Conservation (phyloP, 2,113 vertebrate species). For the Hydropotes inermis region DNA sequence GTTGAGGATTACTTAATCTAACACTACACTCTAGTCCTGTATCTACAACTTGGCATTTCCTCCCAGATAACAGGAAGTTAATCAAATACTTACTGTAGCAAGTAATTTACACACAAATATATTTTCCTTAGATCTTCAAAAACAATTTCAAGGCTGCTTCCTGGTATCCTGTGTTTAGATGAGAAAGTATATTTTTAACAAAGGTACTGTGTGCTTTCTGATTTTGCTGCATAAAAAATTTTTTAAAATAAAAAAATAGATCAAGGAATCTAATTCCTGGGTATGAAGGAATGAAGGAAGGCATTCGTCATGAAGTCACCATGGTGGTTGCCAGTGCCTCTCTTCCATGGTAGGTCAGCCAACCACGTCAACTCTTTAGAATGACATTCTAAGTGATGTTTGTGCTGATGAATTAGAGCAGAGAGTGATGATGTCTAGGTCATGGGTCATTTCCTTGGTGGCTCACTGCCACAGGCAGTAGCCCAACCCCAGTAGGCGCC, state of each 20-base stretch:
- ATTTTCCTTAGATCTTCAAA: slow-evolving; percentile 22
- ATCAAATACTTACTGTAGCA: slow-evolving; percentile 9
- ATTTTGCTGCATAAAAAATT: neutral
- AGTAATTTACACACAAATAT: neutral
- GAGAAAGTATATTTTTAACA: slow-evolving; percentile 28
- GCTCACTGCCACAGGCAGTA: slow-evolving; percentile 7
- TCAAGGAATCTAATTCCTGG: neutral
- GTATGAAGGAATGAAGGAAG: neutral
- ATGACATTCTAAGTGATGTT: neutral
- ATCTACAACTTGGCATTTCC: neutral
- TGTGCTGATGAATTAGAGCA: neutral
- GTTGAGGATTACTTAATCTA: neutral
- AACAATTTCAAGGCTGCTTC: slow-evolving; percentile 21
- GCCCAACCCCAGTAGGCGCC: slow-evolving; percentile 15
- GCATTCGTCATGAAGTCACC: neutral
- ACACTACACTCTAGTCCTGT: neutral
- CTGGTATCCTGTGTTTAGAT: slow-evolving; percentile 1
- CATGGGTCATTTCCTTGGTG: slow-evolving; percentile 54
- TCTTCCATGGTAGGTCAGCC: neutral
- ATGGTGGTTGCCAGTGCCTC: neutral
- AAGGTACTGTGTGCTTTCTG: neutral
- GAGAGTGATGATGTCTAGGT: neutral
- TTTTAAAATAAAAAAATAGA: neutral
- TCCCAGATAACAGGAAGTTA: slow-evolving; percentile 16
- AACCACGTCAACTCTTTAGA: neutral